phyloP scores from a whole-genome alignment of 2,888 invertebrate species.

The Sepioteuthis lessoniana region DNA sequence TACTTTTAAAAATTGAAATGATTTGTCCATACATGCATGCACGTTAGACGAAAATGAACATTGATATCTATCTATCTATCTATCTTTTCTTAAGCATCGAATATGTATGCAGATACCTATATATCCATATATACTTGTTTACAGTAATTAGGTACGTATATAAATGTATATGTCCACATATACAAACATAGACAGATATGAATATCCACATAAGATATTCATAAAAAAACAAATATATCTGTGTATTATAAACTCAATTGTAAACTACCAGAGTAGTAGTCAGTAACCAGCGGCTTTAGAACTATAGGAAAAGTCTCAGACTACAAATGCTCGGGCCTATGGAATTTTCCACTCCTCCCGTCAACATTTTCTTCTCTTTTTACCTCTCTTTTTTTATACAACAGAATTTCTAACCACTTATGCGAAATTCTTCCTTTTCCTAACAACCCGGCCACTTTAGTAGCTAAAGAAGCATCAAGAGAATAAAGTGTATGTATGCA shows the following conservation, averaged over 20 bases:
- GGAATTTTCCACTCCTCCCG: not conserved
- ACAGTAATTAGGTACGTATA: not conserved
- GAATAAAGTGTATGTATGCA: too few species aligned
- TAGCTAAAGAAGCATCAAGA: too few species aligned
- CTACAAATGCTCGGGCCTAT: not conserved
- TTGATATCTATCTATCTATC: not conserved
- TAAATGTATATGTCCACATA: not conserved
- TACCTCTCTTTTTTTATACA: not conserved
- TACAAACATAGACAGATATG: slow-evolving; percentile 24
- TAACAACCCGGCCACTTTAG: not conserved
- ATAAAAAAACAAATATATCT: slow-evolving; percentile 46
- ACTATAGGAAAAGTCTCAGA: not conserved
- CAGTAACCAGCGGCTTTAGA: not conserved
- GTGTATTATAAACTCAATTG: slow-evolving; percentile 39
- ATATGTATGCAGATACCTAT: not conserved
- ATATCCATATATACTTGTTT: too few species aligned
- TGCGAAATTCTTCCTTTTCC: not conserved
- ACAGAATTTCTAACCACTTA: not conserved
- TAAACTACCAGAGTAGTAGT: not conserved
- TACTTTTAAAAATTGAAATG: too few species aligned
- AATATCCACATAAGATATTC: not conserved
- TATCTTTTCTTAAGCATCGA: not conserved
- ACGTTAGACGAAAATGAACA: too few species aligned
- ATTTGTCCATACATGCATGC: too few species aligned
- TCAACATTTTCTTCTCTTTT: not conserved